A percentile compares a stretch with the other conserved stretches of the same genome.
Evolutionary conservation across 2,113 vertebrate species (phyloP).

Genomic region (Origma solitaria): DNA sequence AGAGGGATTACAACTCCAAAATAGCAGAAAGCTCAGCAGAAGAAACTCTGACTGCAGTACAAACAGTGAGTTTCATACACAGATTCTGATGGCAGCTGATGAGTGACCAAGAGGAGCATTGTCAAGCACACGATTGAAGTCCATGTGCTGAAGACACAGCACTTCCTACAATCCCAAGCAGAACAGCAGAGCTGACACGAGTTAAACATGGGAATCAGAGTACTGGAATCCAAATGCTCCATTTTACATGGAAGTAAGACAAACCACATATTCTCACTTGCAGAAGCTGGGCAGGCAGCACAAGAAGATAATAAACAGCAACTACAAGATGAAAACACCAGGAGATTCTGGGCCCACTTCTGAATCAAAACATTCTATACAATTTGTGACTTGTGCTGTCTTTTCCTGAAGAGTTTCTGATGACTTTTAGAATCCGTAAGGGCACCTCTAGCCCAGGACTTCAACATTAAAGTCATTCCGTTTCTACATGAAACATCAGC

Average conservation of each 20-base stretch:
- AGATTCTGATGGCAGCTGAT: background rate
- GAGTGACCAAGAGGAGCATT: background rate
- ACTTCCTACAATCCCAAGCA: background rate
- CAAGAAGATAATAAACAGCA: background rate
- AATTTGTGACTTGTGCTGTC: background rate
- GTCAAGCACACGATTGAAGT: background rate
- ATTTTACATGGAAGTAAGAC: background rate
- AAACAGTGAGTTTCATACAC: background rate
- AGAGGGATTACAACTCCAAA: background rate
- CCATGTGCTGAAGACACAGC: background rate
- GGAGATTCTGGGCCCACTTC: background rate
- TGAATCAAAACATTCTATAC: background rate
- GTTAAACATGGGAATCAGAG: accelerated
- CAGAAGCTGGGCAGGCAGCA: background rate
- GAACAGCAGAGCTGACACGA: background rate
- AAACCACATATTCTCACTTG: background rate
- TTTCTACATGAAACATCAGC: background rate
- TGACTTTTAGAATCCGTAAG: background rate
- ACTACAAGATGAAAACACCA: background rate
- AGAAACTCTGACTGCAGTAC: background rate
- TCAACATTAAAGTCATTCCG: background rate
- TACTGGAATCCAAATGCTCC: background rate
- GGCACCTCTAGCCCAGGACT: background rate
- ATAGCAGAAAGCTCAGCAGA: background rate
- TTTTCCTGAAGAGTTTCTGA: background rate